Base-by-base conservation (phyloP, 2,888 invertebrate genomes). In the Heliconius erato region DNA sequence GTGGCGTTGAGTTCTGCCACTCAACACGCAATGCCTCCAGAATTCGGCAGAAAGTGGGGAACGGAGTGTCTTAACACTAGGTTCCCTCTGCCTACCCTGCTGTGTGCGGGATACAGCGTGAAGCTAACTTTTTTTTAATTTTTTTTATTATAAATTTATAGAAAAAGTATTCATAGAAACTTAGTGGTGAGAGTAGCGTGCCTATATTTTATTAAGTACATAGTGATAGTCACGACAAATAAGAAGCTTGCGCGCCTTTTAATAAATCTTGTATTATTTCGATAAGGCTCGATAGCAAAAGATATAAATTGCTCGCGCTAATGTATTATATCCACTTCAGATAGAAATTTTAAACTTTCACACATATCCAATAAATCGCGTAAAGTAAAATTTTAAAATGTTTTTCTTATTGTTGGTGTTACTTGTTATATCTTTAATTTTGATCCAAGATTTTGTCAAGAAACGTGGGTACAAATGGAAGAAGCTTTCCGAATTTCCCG, bases 401-500 rank as follows among this genome's bases (percentile, higher is more conserved):
- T 82, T 88, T 83, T 26, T 86, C 12, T 54, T 86, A 63, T 28
- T 88, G 74, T 82, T 85, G 68, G 79, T 88, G 79, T 78, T 87
- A 85, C 83, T 87, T 44, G 78, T 84, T 28, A 84, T 78, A 76
- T 74, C 68, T 40, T 85, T 88, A 40, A 83, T 88, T 74, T 84
- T 88, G 32, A 69, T 87, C 19, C 83, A 88, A 65, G 86, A 88
- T 49, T 84, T 83, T 68, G 67, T 85, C 35, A 85, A 83, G 35
- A 88, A 86, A 81, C 85, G 84, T 40, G 86, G 86, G 6, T 82
- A 86, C 16, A 82, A 84, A 23, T 89, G 89, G 88, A 87, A 88
- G 84, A 82, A 87, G 40, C 83, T 90, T 81, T 86, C 87, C 84
- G 86, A 89, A 86, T 90, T 90, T 89, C 90, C 90, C 16, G 89